These are phyloP conservation scores for Crocodylus rhombifer DNA, from an alignment of 2,797 vertebrate species.

Conservation along the genomic window DNA sequence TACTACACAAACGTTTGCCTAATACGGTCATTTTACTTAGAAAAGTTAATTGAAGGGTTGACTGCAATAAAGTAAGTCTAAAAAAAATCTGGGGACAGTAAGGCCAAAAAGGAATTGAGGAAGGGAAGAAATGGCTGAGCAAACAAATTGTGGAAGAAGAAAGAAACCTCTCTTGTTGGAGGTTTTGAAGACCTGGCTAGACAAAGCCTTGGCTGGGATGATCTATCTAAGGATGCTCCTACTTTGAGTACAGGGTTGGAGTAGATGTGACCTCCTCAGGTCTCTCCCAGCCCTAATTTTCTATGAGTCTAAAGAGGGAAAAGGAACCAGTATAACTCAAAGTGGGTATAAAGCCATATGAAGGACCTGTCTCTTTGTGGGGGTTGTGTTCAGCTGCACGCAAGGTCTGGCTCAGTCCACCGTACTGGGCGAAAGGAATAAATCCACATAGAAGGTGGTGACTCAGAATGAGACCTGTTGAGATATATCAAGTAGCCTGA, in stretches of 20 bases:
- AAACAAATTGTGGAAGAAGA: neutral
- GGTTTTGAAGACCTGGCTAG: no score
- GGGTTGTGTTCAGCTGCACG: neutral
- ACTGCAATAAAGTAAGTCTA: slow-evolving; percentile 41
- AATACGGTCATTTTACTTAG: slow-evolving; percentile 69
- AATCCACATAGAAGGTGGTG: slow-evolving; percentile 29
- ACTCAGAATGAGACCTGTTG: neutral
- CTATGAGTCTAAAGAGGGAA: neutral
- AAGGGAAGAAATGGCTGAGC: neutral
- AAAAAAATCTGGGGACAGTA: neutral
- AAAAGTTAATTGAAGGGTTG: slow-evolving; percentile 74
- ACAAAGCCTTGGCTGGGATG: no score
- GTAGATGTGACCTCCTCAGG: no score
- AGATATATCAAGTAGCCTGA: neutral
- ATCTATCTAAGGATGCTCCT: no score
- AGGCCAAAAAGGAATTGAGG: neutral
- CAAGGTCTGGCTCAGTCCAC: neutral
- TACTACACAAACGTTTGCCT: slow-evolving; percentile 75
- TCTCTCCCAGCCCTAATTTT: no score
- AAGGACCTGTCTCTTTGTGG: neutral
- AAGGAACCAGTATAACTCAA: slow-evolving; percentile 6
- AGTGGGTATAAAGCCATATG: neutral
- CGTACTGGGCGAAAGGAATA: slow-evolving; percentile 19
- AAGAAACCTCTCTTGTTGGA: neutral
- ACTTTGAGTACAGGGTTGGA: no score